Base-by-base conservation (phyloP, 2,113 vertebrate genomes). In the Martes martes region DNA sequence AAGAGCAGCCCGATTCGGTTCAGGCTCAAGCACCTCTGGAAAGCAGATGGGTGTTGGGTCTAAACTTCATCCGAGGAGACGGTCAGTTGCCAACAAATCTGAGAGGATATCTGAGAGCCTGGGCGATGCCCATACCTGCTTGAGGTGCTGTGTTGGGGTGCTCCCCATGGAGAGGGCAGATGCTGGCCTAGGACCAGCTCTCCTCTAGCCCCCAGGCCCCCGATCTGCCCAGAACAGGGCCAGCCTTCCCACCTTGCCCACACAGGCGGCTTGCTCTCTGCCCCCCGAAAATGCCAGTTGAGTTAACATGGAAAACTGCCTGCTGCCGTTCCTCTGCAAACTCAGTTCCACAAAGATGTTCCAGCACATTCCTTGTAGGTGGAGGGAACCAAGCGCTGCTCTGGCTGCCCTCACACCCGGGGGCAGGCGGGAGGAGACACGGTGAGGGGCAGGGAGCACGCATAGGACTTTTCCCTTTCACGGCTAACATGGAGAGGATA, bases 41-140 rank as follows among this genome's bases (percentile, higher is more conserved):
- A 28, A 31, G 33, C 63, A 84, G 15, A 23, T 14, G 28, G 45
- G n/a, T 45, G 45, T 61, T 33, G 7, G n/a, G 63, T 13, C 63
- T 31, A 23, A 52, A 18, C 52, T 94, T 81, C 23, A 33, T 81
- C 63, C 24, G 42, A 69, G 19, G 39, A 61, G 52, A 50, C 11
- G 33, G 52, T 31, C n/a, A 0, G 1, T 24, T 36, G 39, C 67
- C 59, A 31, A 71, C 52, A 39, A 50, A 55, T 23, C 16, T 4
- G 26, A 28, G n/a, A 92, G 28, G 36, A 3, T 16, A 8, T 42
- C 76, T n/a, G 31, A 16, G 26, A 67, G 42, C 57, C 19, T 3
- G 13, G 7, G 14, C 15, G 1, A 18, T 13, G 33, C 39, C 59
- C 4, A 0, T 6, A 42, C 42, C 42, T 84, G 45, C 7, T 21